Conservation (phyloP, 2,797 vertebrate species). For the Tadarida brasiliensis region DNA sequence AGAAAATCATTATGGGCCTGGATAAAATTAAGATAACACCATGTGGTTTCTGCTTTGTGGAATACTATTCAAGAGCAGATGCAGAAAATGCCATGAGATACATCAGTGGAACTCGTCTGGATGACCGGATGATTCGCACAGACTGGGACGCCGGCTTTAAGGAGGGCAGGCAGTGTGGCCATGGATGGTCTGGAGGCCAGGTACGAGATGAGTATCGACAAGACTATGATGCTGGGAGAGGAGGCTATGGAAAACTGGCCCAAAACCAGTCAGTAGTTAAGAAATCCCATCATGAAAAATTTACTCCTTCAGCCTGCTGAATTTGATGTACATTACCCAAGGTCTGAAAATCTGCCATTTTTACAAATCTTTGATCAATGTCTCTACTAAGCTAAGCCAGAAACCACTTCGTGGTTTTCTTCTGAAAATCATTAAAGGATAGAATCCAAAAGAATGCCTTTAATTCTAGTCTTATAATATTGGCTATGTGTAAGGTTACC, state of each 20-base stretch:
- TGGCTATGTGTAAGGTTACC: constrained; percentile 10
- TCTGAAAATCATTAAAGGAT: constrained; percentile 70
- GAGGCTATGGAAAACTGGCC: constrained; percentile 92
- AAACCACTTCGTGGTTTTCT: constrained; percentile 48
- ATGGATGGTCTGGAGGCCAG: constrained; percentile 95
- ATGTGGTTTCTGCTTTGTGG: constrained; percentile 96
- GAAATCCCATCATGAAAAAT: no score
- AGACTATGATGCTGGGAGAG: constrained; percentile 93
- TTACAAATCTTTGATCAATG: constrained; percentile 21
- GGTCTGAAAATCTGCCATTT: constrained; percentile 19
- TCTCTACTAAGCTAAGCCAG: background rate
- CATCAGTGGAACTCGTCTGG: constrained; percentile 93
- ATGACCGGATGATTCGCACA: constrained; percentile 94
- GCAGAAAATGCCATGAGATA: constrained; percentile 95
- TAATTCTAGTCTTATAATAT: constrained; percentile 51
- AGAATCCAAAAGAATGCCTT: constrained; percentile 62
- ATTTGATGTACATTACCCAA: background rate
- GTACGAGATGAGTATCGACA: constrained; percentile 94
- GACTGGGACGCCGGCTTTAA: constrained; percentile 97
- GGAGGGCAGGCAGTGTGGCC: constrained; percentile 94
- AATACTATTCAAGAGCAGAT: no score
- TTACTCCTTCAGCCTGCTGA: background rate
- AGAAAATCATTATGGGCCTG: constrained; percentile 94
- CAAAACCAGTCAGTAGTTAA: constrained; percentile 89
- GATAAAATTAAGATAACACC: constrained; percentile 96